A percentile compares a stretch with the other conserved stretches of the same genome.
phyloP scores from a whole-genome alignment of 2,113 vertebrate species.

The Cyanoliseus patagonus region DNA sequence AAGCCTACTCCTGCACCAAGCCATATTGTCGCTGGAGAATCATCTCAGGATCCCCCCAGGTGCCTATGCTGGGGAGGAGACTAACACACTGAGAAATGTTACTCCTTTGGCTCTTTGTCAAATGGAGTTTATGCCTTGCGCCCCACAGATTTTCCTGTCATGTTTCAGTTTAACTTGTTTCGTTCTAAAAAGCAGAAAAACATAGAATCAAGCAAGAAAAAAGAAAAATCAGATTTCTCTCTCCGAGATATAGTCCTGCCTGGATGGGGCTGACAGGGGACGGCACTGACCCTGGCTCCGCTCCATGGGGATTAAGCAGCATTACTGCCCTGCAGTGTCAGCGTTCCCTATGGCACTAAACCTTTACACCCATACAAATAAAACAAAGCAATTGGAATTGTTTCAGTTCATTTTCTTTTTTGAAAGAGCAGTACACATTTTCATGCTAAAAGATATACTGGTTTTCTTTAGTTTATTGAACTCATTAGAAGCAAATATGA shows the following conservation, averaged over 20 bases:
- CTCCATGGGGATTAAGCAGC: not conserved
- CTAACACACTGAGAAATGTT: not conserved
- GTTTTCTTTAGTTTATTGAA: not conserved
- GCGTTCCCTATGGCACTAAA: not conserved
- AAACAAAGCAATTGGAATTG: not conserved
- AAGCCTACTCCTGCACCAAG: not conserved
- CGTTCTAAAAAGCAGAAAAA: not conserved
- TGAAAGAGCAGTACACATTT: not conserved
- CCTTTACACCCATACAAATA: not conserved
- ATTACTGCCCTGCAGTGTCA: not conserved
- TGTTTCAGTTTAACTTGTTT: not conserved
- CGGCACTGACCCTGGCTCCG: fast-evolving
- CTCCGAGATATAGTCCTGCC: fast-evolving
- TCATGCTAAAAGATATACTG: not conserved
- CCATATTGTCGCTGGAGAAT: fast-evolving
- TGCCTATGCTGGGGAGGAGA: not conserved
- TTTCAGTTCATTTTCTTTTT: not conserved
- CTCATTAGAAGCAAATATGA: not conserved
- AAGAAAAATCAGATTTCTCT: not conserved
- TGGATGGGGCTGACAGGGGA: not conserved
- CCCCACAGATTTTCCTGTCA: not conserved
- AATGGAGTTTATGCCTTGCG: not conserved
- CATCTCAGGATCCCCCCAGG: not conserved
- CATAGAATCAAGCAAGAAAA: not conserved
- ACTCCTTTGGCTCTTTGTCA: not conserved